Conservation (phyloP, 2,113 vertebrate genomes). For the Meleagris gallopavo region DNA sequence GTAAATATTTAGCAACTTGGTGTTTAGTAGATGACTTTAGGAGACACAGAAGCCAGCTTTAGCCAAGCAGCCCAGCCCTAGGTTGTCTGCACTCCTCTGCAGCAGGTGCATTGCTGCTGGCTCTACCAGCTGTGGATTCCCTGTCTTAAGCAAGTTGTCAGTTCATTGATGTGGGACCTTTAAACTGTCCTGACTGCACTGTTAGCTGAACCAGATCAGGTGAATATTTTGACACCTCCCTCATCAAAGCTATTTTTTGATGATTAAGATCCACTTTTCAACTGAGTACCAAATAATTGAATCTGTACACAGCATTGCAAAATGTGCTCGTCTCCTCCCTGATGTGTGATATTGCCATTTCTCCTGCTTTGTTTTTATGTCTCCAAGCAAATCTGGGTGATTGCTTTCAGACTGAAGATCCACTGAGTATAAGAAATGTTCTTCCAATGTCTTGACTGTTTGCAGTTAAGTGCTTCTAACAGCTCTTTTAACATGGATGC, state of each 20-base stretch:
- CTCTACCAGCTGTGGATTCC: not conserved
- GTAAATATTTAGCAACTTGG: constrained; percentile 24
- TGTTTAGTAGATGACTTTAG: not conserved
- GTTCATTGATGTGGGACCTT: not conserved
- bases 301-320: fast-evolving
- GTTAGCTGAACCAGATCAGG: not conserved
- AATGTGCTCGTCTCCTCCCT: not conserved
- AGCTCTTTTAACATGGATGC: not conserved
- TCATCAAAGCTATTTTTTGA: constrained; percentile 9
- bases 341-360: not conserved
- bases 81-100: not conserved
- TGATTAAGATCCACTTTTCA: not conserved
- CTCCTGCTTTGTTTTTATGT: not conserved
- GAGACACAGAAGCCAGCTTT: not conserved
- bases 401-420: not conserved
- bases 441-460: not conserved
- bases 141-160: not conserved
- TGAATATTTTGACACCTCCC: constrained; percentile 19
- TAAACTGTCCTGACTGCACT: not conserved
- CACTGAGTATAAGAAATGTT: fast-evolving
- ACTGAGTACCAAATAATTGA: not conserved
- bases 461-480: not conserved
- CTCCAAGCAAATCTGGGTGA: not conserved
- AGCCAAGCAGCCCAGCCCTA: not conserved
- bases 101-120: not conserved